A percentile compares a stretch with the other conserved stretches of the same genome.
These are phyloP conservation scores for Sarcophaga bullata DNA, from an alignment of 1,140 invertebrate species.

Conservation along the genomic window DNA sequence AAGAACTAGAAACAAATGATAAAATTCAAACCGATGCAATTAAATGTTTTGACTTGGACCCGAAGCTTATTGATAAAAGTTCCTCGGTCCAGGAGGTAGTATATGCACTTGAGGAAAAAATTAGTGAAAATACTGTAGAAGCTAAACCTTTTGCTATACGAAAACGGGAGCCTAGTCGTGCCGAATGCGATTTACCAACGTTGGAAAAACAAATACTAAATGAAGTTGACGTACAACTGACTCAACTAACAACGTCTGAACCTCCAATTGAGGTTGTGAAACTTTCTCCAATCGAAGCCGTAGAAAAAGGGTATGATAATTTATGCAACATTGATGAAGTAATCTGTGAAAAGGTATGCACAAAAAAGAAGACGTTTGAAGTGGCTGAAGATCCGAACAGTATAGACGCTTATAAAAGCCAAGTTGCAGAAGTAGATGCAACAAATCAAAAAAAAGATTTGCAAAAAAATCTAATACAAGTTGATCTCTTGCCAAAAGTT, in stretches of 20 bases:
- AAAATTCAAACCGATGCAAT: not conserved
- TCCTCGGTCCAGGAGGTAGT: slow-evolving; percentile 57
- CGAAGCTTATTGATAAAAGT: slow-evolving; percentile 49
- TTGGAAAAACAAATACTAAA: slow-evolving; percentile 59
- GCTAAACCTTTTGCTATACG: slow-evolving; percentile 57
- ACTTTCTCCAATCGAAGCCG: slow-evolving; percentile 55
- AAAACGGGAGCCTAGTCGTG: slow-evolving; percentile 46
- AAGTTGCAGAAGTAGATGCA: not conserved
- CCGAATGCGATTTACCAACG: slow-evolving; percentile 50
- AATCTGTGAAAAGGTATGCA: slow-evolving; percentile 59
- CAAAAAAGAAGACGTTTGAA: slow-evolving; percentile 57
- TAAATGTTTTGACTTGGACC: not conserved
- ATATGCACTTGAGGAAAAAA: slow-evolving; percentile 59
- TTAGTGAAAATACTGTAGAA: slow-evolving; percentile 46
- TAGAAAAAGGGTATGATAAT: slow-evolving; percentile 44
- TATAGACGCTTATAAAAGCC: not conserved
- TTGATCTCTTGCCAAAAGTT: slow-evolving; percentile 46
- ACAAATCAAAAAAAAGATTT: not conserved
- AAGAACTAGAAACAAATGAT: slow-evolving; percentile 52
- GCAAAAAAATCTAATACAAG: not conserved
- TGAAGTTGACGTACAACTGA: slow-evolving; percentile 52
- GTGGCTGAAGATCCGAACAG: slow-evolving; percentile 53
- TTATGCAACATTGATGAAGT: slow-evolving; percentile 52
- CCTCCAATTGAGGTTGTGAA: slow-evolving; percentile 51
- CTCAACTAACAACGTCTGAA: slow-evolving; percentile 50